Percentiles rank a stretch among this genome's conserved stretches.
Conservation (phyloP, 2,888 invertebrate genomes). For the Tubulanus polymorphus region DNA sequence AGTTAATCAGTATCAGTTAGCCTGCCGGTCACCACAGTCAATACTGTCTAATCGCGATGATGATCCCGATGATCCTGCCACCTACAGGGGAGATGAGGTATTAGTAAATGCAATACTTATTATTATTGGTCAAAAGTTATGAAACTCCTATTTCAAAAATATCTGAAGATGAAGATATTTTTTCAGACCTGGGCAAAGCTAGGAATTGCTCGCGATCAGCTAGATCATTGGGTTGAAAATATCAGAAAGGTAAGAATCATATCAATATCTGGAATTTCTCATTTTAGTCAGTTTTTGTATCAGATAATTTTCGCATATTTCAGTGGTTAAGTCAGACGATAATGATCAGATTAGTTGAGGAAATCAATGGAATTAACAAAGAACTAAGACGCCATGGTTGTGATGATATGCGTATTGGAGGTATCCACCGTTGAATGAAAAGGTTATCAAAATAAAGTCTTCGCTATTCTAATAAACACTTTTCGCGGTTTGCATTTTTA, state of each 20-base stretch:
- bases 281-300: background rate
- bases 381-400: constrained; percentile 67
- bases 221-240: constrained; percentile 45
- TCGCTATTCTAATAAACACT: background rate
- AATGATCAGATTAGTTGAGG: constrained; percentile 68
- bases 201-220: constrained; percentile 36
- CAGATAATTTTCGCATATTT: constrained; percentile 20
- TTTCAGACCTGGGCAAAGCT: constrained; percentile 41
- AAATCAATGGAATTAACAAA: constrained; percentile 70
- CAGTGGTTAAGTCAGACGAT: constrained; percentile 86
- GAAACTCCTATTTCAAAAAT: no score
- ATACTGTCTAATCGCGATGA: constrained; percentile 29
- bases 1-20: constrained; percentile 46
- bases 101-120: no score
- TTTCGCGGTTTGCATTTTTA: constrained; percentile 22
- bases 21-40: constrained; percentile 40
- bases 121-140: no score
- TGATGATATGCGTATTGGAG: constrained; percentile 54
- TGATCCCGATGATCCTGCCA: constrained; percentile 26
- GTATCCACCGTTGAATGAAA: no score
- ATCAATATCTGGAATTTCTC: background rate
- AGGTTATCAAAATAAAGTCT: background rate
- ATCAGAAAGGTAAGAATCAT: constrained; percentile 38
- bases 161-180: background rate
- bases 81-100: constrained; percentile 35